A percentile compares a stretch with the other conserved stretches of the same genome.
Conservation (phyloP, 2,113 vertebrate species). For the Pleuronectes platessa region DNA sequence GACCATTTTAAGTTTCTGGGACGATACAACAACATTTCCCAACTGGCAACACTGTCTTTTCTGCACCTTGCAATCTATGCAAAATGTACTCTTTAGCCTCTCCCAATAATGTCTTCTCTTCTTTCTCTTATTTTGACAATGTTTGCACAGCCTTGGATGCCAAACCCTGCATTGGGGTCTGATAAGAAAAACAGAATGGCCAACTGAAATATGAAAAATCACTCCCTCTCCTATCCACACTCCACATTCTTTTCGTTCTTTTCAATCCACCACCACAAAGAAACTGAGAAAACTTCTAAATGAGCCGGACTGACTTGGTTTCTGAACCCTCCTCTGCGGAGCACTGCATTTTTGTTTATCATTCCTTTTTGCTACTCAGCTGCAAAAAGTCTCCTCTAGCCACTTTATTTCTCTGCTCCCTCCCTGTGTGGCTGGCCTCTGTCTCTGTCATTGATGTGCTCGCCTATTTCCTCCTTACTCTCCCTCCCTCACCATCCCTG, state of each 20-base stretch:
- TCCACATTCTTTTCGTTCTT: background rate
- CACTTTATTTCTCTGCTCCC: conserved; percentile 23
- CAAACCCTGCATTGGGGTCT: conserved; percentile 18
- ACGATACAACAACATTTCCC: too few species aligned
- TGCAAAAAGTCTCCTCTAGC: conserved; percentile 25
- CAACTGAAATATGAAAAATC: conserved; percentile 8
- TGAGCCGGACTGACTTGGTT: conserved; percentile 43
- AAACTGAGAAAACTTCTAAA: conserved; percentile 37
- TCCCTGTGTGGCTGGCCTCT: conserved; percentile 18
- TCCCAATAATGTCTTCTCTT: background rate
- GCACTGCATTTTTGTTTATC: conserved; percentile 49
- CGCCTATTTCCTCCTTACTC: conserved; percentile 21
- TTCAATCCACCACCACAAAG: conserved; percentile 1
- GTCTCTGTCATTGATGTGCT: conserved; percentile 21
- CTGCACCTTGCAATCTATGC: conserved; percentile 1
- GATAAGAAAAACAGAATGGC: conserved; percentile 25
- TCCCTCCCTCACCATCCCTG: conserved; percentile 37
- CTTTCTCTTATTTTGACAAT: background rate
- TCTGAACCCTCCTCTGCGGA: conserved; percentile 49
- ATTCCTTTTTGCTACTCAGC: conserved; percentile 23
- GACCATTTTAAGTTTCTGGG: too few species aligned
- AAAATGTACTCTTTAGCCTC: conserved; percentile 17
- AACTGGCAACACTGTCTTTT: background rate
- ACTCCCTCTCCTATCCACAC: background rate
- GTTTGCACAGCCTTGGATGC: conserved; percentile 16